Evolutionary conservation across 30 jellyfish, hydroid and myxozoan species (phyloP).

Genomic region (Turritopsis rubra): DNA sequence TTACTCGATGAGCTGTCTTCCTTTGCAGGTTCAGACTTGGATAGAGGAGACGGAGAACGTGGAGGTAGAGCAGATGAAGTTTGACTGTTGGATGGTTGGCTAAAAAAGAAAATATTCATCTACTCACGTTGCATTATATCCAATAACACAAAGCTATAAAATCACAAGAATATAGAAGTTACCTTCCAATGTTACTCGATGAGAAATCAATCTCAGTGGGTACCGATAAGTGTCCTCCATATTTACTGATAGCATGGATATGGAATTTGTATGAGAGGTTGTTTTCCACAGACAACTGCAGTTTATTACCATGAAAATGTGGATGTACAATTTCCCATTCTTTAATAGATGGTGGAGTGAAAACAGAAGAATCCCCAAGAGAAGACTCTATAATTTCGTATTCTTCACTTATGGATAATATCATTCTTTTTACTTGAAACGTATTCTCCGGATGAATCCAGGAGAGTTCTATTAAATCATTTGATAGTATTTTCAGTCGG

Average conservation of each 20-base stretch:
- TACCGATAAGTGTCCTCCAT: background rate
- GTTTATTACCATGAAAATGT: background rate
- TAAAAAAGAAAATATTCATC: background rate
- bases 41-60: background rate
- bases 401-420: background rate
- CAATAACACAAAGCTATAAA: background rate
- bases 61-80: background rate
- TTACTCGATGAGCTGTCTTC: background rate
- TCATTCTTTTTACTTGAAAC: background rate
- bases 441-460: background rate
- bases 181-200: background rate
- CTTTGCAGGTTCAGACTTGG: no score
- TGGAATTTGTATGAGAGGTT: background rate
- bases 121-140: background rate
- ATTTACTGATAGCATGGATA: background rate
- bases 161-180: background rate
- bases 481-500: background rate
- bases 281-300: background rate
- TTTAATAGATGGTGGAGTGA: no score
- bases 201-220: background rate
- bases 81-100: background rate
- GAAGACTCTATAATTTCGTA: background rate
- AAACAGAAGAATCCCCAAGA: no score
- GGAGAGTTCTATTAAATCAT: background rate
- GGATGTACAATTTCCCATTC: no score